These are phyloP conservation scores for Manacus vitellinus DNA, from an alignment of 2,113 vertebrate genomes.

Conservation along the genomic window DNA sequence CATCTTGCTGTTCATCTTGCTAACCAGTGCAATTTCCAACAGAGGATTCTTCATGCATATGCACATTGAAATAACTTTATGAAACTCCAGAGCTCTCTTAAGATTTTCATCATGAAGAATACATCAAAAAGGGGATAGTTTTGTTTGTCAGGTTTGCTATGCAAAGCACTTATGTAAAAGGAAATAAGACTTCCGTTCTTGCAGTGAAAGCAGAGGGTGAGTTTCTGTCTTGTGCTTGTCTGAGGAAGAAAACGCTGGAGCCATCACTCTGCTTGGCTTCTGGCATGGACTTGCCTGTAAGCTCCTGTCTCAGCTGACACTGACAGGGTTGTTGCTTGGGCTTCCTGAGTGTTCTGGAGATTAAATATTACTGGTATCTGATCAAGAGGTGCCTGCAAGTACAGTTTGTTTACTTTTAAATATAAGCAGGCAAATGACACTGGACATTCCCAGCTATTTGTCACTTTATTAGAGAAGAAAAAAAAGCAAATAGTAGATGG, in stretches of 20 bases:
- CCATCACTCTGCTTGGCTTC: neutral
- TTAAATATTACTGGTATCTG: neutral
- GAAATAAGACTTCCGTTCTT: neutral
- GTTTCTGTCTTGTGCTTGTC: neutral
- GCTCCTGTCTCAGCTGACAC: neutral
- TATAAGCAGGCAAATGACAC: neutral
- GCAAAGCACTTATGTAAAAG: neutral
- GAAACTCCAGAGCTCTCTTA: neutral
- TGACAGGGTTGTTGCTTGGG: neutral
- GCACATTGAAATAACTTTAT: neutral
- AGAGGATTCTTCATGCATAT: neutral
- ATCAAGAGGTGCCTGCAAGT: neutral
- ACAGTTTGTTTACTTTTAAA: neutral
- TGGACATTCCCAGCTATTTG: neutral
- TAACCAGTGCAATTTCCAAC: neutral
- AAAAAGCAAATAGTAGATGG: neutral
- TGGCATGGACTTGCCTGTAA: neutral
- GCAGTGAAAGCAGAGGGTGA: neutral
- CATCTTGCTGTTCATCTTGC: neutral
- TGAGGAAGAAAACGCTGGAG: neutral
- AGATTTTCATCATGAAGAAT: slow-evolving; percentile 2
- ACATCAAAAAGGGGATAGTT: neutral
- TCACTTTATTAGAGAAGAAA: neutral
- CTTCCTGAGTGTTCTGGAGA: neutral
- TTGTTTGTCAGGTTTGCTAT: slow-evolving; percentile 16